Percentiles rank a stretch among this genome's conserved stretches.
Conservation (phyloP, 2,797 vertebrate species). For the Rhabdomys pumilio region DNA sequence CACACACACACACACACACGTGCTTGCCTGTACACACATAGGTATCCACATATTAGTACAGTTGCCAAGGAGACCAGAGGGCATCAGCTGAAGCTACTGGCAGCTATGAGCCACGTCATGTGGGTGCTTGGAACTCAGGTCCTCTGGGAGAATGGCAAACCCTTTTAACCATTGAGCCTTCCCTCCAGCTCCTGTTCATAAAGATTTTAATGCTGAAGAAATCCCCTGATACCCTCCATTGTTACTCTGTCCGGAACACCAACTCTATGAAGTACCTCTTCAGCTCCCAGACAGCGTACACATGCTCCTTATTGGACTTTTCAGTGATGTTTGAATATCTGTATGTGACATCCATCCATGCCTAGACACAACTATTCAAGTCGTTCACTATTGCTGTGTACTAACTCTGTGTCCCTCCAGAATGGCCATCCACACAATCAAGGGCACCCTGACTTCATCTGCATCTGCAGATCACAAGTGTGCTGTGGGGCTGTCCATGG, state of each 20-base stretch:
- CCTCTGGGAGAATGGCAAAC: not conserved
- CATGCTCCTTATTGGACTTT: not conserved
- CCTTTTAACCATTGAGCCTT: not conserved
- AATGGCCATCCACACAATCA: not conserved
- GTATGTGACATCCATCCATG: not conserved
- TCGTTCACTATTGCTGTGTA: not conserved
- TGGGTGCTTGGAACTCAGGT: not conserved
- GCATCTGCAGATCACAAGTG: constrained; percentile 73
- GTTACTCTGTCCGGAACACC: not conserved
- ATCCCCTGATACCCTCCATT: not conserved
- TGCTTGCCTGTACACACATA: not conserved
- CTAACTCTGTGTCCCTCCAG: not conserved
- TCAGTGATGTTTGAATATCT: not conserved
- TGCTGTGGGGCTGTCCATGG: constrained; percentile 4
- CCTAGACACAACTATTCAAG: not conserved
- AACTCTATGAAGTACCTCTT: not conserved
- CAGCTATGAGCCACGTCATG: not conserved
- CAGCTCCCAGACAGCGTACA: not conserved
- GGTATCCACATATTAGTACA: not conserved
- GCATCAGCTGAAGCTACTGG: not conserved
- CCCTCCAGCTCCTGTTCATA: not conserved
- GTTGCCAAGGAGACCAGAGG: not conserved
- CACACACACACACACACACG: too few species aligned
- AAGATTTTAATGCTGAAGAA: not conserved
- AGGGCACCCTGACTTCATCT: constrained; percentile 64